Evolutionary conservation across 2,797 vertebrate genomes (phyloP).

Genomic region (Neoniphon sammara): DNA sequence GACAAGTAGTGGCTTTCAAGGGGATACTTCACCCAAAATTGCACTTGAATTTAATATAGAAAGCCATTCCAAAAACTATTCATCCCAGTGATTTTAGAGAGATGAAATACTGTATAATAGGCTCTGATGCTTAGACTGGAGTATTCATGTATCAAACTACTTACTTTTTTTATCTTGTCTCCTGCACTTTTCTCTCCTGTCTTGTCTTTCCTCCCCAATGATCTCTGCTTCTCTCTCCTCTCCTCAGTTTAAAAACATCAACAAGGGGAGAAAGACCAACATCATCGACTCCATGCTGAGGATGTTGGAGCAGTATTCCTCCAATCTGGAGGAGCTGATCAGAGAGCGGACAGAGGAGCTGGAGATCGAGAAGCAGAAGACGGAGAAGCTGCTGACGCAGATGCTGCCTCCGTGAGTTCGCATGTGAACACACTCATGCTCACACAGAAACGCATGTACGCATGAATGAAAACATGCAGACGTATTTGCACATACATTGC

Average conservation of each 20-base stretch:
- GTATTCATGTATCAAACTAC: background rate
- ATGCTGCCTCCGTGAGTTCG: slow-evolving; percentile 90
- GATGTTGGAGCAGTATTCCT: slow-evolving; percentile 95
- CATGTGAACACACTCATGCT: background rate
- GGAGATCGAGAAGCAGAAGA: slow-evolving; percentile 95
- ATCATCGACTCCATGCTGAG: slow-evolving; percentile 94
- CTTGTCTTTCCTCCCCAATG: background rate
- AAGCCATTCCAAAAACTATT: too few relatives aligned
- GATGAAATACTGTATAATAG: too few relatives aligned
- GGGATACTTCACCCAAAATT: too few relatives aligned
- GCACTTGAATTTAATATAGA: too few relatives aligned
- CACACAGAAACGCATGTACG: background rate
- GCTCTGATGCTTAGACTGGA: too few relatives aligned
- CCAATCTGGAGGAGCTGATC: slow-evolving; percentile 93
- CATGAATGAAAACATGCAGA: background rate
- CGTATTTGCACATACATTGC: background rate
- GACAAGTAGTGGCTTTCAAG: too few relatives aligned
- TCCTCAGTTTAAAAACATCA: slow-evolving; percentile 90
- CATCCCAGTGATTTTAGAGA: too few relatives aligned
- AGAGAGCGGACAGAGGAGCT: slow-evolving; percentile 90
- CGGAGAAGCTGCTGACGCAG: slow-evolving; percentile 91
- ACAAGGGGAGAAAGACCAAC: slow-evolving; percentile 92
- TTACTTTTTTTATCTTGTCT: background rate
- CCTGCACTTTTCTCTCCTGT: background rate
- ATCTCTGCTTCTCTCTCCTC: background rate